phyloP scores from a whole-genome alignment of 1,140 invertebrate species.

The Trypoxylus dichotomus region DNA sequence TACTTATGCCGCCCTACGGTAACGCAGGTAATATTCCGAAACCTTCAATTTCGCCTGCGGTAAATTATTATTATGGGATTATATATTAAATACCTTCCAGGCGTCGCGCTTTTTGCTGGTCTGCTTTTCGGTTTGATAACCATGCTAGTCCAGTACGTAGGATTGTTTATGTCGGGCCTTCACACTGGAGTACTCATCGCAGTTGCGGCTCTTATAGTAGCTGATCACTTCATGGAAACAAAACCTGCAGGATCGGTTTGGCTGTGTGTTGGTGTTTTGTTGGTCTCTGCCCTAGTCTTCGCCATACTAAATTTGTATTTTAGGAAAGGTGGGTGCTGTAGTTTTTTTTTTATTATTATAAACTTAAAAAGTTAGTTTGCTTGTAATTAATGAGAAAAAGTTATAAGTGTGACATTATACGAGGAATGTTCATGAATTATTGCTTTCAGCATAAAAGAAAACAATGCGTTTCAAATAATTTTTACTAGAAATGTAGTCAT shows the following conservation, averaged over 20 bases:
- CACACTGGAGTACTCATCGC: constrained; percentile 73
- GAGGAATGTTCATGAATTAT: too few relatives aligned
- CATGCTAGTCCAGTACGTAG: constrained; percentile 80
- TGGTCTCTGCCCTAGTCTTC: constrained; percentile 68
- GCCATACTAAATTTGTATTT: constrained; percentile 74
- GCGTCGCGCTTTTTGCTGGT: constrained; percentile 72
- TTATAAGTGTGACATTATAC: too few relatives aligned
- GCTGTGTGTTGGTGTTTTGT: constrained; percentile 69
- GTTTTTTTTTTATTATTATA: neutral
- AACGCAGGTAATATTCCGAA: constrained; percentile 62
- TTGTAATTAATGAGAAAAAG: too few relatives aligned
- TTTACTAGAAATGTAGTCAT: too few relatives aligned
- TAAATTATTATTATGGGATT: neutral
- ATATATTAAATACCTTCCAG: constrained; percentile 49
- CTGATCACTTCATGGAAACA: constrained; percentile 60
- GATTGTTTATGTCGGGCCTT: constrained; percentile 82
- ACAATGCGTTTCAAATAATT: too few relatives aligned
- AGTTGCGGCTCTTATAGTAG: constrained; percentile 60
- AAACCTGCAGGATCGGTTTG: constrained; percentile 60
- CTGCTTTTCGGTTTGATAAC: constrained; percentile 79
- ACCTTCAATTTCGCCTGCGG: neutral
- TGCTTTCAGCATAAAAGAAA: too few relatives aligned
- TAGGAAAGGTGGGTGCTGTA: constrained; percentile 59
- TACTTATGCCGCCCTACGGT: constrained; percentile 71
- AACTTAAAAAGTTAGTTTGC: too few relatives aligned